Evolutionary conservation across 2,888 invertebrate genomes (phyloP).

Genomic region (Panorpa germanica): DNA sequence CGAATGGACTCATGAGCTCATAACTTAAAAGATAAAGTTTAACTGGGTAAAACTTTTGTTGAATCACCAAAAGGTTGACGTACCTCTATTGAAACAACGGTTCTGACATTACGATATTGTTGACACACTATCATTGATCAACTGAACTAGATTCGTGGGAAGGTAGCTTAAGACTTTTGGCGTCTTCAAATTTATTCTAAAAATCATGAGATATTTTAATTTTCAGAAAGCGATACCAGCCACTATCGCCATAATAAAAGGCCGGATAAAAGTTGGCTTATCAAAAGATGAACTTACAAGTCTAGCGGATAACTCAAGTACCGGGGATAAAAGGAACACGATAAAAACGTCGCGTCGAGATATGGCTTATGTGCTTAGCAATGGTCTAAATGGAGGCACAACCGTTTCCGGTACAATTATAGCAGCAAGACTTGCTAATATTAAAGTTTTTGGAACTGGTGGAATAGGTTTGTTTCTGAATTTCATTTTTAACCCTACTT

Average conservation of each 20-base stretch:
- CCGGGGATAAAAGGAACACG: constrained; percentile 21
- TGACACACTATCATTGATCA: too few relatives aligned
- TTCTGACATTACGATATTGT: too few relatives aligned
- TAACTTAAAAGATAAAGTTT: too few relatives aligned
- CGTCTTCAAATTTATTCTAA: too few relatives aligned
- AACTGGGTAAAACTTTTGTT: too few relatives aligned
- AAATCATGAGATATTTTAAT: too few relatives aligned
- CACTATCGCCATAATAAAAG: constrained; percentile 76
- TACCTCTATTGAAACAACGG: too few relatives aligned
- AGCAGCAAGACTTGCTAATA: constrained; percentile 61
- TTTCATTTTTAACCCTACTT: constrained; percentile 6
- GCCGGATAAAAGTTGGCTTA: constrained; percentile 66
- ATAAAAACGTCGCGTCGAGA: constrained; percentile 82
- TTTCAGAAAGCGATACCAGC: constrained; percentile 71
- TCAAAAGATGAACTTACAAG: constrained; percentile 37
- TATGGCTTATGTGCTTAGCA: constrained; percentile 55
- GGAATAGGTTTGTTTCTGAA: constrained; percentile 31
- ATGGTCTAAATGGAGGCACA: constrained; percentile 66
- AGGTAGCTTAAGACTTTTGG: too few relatives aligned
- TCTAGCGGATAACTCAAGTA: constrained; percentile 31
- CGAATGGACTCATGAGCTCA: too few relatives aligned
- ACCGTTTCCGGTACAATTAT: constrained; percentile 92
- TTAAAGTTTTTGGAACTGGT: constrained; percentile 89
- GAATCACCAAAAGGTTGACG: too few relatives aligned
- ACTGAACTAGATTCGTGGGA: too few relatives aligned